Base-by-base conservation (phyloP, 2,113 vertebrate species). In the Nibea albiflora region DNA sequence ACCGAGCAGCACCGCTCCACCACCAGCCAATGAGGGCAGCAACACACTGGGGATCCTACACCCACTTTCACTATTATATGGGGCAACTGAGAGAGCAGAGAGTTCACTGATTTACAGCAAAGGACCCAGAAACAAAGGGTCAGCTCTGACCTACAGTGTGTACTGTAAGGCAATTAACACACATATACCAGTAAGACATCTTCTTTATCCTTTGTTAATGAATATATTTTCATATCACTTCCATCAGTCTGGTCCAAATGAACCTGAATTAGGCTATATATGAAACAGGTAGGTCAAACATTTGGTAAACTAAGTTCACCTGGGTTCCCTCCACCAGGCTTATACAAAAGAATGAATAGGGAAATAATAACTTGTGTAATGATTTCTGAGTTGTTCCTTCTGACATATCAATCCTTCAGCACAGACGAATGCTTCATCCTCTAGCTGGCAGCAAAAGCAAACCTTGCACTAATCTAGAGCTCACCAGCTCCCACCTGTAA, bases 21-120 rank as follows among this genome's bases (percentile, higher is more conserved):
- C 79, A 74, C 11, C 93, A 92, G 61, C 87, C 94, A 95, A 94
- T 87, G 93, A 93, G 91, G 90, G 65, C 85, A 85, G 76, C 52
- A 56, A 80, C 76, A 76, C 88, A 47, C 89, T 19, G 73, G 84
- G 88, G 90, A 85, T 26, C 75, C 61, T 66, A 75, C 80, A 71
- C 68, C 56, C 88, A 83, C 67, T 81, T 78, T 69, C 64, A 73
- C 63, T 50, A 80, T 76, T 50, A 80, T 76, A 0, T 73, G 80
- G 81, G 71, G 57, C 76, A 63, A 68, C 44, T 42, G 31, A 53
- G 42, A 76, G 28, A 64, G 39, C 3, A 60, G 53, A 35, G 46
- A 70, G 64, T 50, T 73, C 78, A 73, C 65, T 54, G 39, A 72
- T 73, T 28, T 54, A 22, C 39, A 68, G 46, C 78, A 72, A 54